These are phyloP conservation scores for Acromyrmex charruanus DNA, from an alignment of 1,140 invertebrate species.

Conservation along the genomic window DNA sequence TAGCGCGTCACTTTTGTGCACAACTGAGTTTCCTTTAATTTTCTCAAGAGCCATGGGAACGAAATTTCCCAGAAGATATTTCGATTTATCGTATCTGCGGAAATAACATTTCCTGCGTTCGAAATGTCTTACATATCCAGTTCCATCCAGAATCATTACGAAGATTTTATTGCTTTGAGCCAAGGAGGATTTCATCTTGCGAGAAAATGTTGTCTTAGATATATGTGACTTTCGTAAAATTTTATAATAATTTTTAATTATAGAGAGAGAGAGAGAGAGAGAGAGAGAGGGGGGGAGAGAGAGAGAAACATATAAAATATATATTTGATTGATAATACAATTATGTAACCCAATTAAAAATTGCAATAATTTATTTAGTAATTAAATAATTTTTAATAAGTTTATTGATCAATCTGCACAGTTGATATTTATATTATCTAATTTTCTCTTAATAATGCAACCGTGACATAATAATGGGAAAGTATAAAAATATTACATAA, in stretches of 20 bases:
- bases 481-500: constrained; percentile 25
- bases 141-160: not conserved
- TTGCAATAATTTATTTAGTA: not conserved
- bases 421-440: not conserved
- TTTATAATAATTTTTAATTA: constrained; percentile 5
- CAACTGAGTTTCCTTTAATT: constrained; percentile 7
- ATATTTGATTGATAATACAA: not conserved
- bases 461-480: not conserved
- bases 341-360: not conserved
- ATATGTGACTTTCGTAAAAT: not conserved
- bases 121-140: not conserved
- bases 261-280: too few species aligned
- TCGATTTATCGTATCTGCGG: constrained; percentile 21
- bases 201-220: not conserved
- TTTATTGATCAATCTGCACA: not conserved
- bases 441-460: not conserved
- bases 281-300: too few species aligned
- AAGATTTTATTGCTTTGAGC: not conserved
- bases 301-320: not conserved
- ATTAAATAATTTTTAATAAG: constrained; percentile 8
- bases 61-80: constrained; percentile 26
- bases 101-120: constrained; percentile 27
- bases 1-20: not conserved
- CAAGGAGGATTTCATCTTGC: not conserved
- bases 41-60: not conserved